phyloP scores from a whole-genome alignment of 2,113 vertebrate species.

The Entomyzon cyanotis region DNA sequence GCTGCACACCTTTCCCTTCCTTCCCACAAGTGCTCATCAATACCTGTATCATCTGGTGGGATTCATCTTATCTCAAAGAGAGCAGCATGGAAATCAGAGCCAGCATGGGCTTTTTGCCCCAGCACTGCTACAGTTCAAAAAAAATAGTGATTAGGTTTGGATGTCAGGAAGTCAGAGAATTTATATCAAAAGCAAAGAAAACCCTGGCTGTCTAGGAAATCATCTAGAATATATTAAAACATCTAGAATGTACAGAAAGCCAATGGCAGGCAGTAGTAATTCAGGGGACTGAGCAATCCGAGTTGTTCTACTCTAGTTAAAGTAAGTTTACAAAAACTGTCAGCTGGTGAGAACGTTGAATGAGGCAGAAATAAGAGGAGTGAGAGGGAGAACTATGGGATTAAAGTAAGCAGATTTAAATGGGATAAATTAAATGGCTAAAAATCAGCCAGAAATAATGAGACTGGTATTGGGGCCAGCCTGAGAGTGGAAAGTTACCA shows the following conservation, averaged over 20 bases:
- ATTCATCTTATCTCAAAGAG: neutral
- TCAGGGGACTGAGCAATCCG: neutral
- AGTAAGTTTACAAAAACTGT: neutral
- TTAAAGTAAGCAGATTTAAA: neutral
- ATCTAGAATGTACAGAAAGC: neutral
- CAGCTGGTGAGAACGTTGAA: neutral
- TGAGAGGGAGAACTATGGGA: accelerated
- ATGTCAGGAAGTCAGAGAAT: neutral
- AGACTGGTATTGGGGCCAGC: neutral
- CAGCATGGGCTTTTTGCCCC: neutral
- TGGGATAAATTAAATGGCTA: neutral
- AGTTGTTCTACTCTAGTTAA: neutral
- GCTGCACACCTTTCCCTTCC: neutral
- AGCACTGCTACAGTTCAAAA: neutral
- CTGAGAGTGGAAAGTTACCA: neutral
- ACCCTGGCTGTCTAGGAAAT: neutral
- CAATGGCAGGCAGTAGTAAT: neutral
- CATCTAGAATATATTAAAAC: too few relatives aligned
- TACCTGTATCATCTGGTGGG: neutral
- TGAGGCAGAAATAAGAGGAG: neutral
- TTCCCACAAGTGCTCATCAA: neutral
- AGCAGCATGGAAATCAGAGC: neutral
- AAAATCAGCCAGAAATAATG: neutral
- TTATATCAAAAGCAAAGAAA: neutral
- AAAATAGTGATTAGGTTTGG: accelerated